Evolutionary conservation across 2,888 invertebrate genomes (phyloP), one percentile per base, ranked within the genome.

Genomic region (Pomacea canaliculata): DNA sequence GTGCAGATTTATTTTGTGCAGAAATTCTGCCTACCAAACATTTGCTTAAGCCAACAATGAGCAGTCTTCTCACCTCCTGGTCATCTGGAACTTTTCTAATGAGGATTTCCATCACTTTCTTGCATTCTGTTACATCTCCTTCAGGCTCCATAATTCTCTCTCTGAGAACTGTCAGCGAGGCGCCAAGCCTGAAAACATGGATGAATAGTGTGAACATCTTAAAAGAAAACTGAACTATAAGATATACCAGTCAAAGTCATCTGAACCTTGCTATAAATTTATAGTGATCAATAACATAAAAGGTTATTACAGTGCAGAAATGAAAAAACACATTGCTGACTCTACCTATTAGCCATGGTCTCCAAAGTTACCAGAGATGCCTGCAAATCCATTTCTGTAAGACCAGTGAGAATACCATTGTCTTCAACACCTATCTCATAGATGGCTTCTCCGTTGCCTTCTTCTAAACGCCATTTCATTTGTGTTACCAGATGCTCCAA

Each of bases 401-500:
- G 93, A 7, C 99, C 99, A 16, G 95, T 94, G 83, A 98, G 92
- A 73, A 95, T 93, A 0, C 98, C 98, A 83, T 87, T 89, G 81
- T 91, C 91, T 76, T 89, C 90, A 46, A 92, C 91, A 13, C 99
- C 99, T 71, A 99, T 95, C 91, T 98, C 97, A 92, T 99, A 99
- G 81, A 99, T 96, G 0, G 98, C 98, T 91, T 97, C 96, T 0
- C 99, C 99, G 83, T 97, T 96, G 51, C 99, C 97, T 91, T 97
- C 97, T 0, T 96, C 94, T 16, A 99, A 93, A 0, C 99, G 93
- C 99, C 99, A 99, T 92, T 99, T 99, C 94, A 99, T 94, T 94
- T 99, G 99, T 0, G 99, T 99, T 37, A 99, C 97, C 56, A 99
- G 92, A 92, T 99, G 99, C 91, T 99, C 97, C 87, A 97, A 95